These are phyloP conservation scores for Aphodius granarius DNA, from an alignment of 2,888 invertebrate species.

Conservation along the genomic window DNA sequence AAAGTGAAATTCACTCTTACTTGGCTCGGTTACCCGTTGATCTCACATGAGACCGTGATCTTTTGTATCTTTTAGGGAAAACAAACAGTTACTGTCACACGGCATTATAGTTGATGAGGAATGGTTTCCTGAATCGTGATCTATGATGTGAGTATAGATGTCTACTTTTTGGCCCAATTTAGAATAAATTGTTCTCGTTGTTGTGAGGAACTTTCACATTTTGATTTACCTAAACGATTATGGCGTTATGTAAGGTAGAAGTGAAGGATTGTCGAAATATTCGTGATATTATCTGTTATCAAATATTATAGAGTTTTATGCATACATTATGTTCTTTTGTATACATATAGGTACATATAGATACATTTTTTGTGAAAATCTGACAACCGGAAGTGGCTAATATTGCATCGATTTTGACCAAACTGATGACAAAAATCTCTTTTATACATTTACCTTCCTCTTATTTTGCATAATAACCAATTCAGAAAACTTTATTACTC, in stretches of 20 bases:
- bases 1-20: conserved; percentile 23
- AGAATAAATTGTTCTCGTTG: not conserved
- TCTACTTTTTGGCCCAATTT: not conserved
- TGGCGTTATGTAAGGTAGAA: not conserved
- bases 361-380: no score
- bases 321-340: not conserved
- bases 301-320: not conserved
- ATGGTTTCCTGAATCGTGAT: not conserved
- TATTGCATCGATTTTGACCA: no score
- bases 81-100: not conserved
- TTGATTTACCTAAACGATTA: not conserved
- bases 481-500: no score
- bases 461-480: no score
- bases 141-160: not conserved
- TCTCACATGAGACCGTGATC: not conserved
- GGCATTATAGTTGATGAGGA: not conserved
- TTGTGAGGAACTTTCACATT: not conserved
- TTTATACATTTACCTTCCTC: no score
- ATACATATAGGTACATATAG: no score
- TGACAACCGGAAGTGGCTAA: no score
- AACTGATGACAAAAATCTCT: no score
- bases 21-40: not conserved
- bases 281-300: not conserved
- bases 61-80: not conserved
- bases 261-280: not conserved